Percentiles rank a stretch among this genome's conserved stretches.
Evolutionary conservation across 1,140 invertebrate genomes (phyloP).

Genomic region (Orchestia grillus): DNA sequence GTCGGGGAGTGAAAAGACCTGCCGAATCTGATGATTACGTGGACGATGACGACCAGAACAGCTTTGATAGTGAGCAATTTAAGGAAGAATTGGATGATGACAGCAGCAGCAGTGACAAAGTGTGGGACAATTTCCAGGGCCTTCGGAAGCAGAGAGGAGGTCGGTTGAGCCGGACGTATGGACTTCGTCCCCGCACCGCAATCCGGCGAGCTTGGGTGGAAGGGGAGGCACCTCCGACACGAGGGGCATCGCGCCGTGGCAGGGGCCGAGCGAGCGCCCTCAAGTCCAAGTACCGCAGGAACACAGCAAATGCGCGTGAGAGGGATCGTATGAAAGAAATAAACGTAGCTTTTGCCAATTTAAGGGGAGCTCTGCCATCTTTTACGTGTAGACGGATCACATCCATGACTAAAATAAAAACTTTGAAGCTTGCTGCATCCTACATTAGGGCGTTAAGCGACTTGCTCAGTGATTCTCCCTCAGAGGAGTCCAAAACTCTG

Average conservation of each 20-base stretch:
- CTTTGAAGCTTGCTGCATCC: conserved; percentile 51
- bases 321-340: conserved; percentile 88
- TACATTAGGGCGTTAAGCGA: conserved; percentile 57
- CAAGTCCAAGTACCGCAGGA: conserved; percentile 81
- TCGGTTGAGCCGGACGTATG: conserved; percentile 31
- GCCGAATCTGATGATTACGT: neutral
- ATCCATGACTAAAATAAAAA: conserved; percentile 56
- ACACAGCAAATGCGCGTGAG: conserved; percentile 89
- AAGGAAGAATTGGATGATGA: conserved; percentile 27
- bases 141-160: conserved; percentile 31
- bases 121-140: neutral
- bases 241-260: neutral
- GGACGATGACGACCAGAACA: conserved; percentile 2
- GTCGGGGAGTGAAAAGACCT: conserved; percentile 23
- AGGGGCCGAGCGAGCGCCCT: conserved; percentile 12
- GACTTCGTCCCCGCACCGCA: conserved; percentile 45
- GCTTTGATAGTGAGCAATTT: conserved; percentile 37
- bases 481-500: conserved; percentile 31
- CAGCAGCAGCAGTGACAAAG: conserved; percentile 13
- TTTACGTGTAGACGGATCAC: conserved; percentile 37
- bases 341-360: conserved; percentile 82
- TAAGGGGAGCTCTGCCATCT: conserved; percentile 49
- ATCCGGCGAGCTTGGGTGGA: conserved; percentile 43
- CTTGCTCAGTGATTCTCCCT: conserved; percentile 42
- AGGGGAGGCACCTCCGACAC: neutral